These are phyloP conservation scores for Theodoxus fluviatilis DNA, from an alignment of 2,888 invertebrate genomes.

Conservation along the genomic window DNA sequence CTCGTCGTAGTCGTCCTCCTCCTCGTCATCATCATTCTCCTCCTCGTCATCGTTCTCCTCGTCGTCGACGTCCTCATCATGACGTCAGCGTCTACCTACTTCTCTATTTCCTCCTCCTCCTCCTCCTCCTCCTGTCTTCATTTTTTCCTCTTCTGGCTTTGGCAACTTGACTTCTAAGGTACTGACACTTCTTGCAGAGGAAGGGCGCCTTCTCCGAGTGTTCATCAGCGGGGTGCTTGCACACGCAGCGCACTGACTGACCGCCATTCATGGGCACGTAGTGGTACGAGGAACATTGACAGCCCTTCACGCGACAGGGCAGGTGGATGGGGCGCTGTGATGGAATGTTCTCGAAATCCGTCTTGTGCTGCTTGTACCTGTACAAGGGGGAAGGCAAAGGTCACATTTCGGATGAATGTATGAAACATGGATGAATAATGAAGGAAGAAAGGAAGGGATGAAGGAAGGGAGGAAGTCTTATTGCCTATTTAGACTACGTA, in stretches of 20 bases:
- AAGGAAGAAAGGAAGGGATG: neutral
- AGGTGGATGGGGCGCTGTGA: constrained; percentile 51
- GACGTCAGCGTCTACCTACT: too few relatives aligned
- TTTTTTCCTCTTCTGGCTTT: too few relatives aligned
- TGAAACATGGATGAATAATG: too few relatives aligned
- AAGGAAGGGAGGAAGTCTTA: neutral
- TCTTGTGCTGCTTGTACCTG: constrained; percentile 63
- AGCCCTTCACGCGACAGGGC: constrained; percentile 57
- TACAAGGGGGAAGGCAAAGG: neutral
- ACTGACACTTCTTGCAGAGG: constrained; percentile 59
- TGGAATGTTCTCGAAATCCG: constrained; percentile 61
- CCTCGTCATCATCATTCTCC: too few relatives aligned
- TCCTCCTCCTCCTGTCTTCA: too few relatives aligned
- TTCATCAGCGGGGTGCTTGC: constrained; percentile 63
- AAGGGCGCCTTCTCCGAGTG: constrained; percentile 57
- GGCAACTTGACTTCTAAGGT: too few relatives aligned
- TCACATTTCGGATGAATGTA: neutral
- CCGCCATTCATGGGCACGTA: constrained; percentile 63
- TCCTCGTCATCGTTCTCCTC: too few relatives aligned
- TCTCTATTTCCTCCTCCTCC: too few relatives aligned
- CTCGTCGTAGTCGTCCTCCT: too few relatives aligned
- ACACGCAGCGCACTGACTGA: constrained; percentile 62
- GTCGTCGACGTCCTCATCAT: too few relatives aligned
- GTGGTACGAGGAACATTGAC: constrained; percentile 60
- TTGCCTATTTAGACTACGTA: too few relatives aligned